A percentile compares a stretch with the other conserved stretches of the same genome.
Conservation (phyloP, 2,113 vertebrate genomes). For the Agapornis roseicollis region DNA sequence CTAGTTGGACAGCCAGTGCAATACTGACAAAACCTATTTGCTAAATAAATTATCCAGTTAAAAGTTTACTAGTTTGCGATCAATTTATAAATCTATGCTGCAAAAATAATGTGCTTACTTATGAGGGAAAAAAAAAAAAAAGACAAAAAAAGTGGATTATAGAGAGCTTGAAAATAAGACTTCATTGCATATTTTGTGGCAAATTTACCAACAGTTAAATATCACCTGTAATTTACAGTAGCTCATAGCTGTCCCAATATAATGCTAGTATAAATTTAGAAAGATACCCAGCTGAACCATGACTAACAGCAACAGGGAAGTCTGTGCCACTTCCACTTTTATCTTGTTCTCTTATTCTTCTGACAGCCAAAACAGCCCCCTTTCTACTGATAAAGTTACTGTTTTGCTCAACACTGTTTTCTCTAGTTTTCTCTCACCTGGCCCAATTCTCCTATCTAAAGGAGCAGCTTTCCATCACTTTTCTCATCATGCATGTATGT, state of each 20-base stretch:
- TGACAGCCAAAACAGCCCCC: neutral
- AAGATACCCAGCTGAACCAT: neutral
- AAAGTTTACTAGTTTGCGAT: neutral
- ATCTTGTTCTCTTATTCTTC: neutral
- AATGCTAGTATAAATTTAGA: neutral
- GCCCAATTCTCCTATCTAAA: neutral
- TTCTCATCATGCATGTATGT: accelerated
- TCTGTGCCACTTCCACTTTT: neutral
- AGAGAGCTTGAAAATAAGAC: neutral
- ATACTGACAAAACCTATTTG: neutral
- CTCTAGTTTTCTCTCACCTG: neutral
- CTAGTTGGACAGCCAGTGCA: neutral
- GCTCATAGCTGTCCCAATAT: neutral
- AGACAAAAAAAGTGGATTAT: neutral
- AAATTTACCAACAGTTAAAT: neutral
- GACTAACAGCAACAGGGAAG: neutral
- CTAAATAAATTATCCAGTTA: neutral
- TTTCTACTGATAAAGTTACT: neutral
- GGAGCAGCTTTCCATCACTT: neutral
- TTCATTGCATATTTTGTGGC: neutral
- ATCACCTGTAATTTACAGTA: neutral
- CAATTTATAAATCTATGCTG: neutral
- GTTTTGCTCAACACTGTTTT: neutral
- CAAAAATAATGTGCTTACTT: neutral
- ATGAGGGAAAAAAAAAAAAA: neutral